Percentiles rank a stretch among this genome's conserved stretches.
Evolutionary conservation across 2,888 invertebrate genomes (phyloP).

Genomic region (Camponotus fellah): DNA sequence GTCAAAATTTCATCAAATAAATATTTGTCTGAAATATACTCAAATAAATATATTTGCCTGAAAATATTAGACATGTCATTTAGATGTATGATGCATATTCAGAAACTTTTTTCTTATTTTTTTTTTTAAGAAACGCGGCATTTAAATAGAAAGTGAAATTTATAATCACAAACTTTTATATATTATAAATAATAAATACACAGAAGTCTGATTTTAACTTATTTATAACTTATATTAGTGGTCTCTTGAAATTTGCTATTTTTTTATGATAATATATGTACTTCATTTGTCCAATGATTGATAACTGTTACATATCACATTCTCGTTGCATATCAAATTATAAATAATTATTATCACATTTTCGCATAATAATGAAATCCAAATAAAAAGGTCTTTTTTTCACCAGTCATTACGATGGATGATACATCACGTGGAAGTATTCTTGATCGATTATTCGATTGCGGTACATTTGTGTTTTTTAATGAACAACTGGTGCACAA

Average conservation of each 20-base stretch:
- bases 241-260: constrained; percentile 19
- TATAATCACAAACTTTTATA: background rate
- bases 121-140: background rate
- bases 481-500: background rate
- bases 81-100: background rate
- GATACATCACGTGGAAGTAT: constrained; percentile 16
- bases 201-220: no score
- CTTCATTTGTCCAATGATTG: constrained; percentile 10
- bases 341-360: background rate
- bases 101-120: constrained; percentile 1
- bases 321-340: constrained; percentile 5
- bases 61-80: background rate
- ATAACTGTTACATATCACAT: background rate
- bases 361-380: constrained; percentile 6
- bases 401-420: constrained; percentile 44
- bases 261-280: background rate
- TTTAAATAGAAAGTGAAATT: background rate
- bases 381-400: constrained; percentile 6
- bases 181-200: no score
- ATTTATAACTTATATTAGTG: constrained; percentile 1
- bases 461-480: constrained; percentile 54
- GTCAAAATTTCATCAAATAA: background rate
- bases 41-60: no score
- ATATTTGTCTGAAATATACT: background rate
- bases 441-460: constrained; percentile 51